Conservation (phyloP, 2,888 invertebrate genomes). For the Platycheirus rosarum region DNA sequence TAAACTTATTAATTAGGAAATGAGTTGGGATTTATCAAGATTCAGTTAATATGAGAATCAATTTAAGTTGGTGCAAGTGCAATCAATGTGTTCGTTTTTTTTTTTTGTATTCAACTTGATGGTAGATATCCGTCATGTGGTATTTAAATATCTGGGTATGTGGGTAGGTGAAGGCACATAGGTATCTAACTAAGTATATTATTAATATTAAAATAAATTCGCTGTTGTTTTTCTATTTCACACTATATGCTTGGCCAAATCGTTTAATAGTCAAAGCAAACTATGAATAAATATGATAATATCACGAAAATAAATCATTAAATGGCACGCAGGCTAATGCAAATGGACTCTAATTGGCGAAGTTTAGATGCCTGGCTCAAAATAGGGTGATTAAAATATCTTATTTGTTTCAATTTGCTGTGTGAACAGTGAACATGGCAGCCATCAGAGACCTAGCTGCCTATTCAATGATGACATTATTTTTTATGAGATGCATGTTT, state of each 20-base stretch:
- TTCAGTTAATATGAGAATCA: slow-evolving; percentile 40
- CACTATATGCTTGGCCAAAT: slow-evolving; percentile 65
- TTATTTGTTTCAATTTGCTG: not conserved
- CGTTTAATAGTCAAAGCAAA: slow-evolving; percentile 52
- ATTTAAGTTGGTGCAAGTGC: not conserved
- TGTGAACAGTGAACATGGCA: too few species aligned
- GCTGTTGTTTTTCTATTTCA: slow-evolving; percentile 51
- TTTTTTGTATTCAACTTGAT: too few species aligned
- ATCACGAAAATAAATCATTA: slow-evolving; percentile 65
- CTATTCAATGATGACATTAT: too few species aligned
- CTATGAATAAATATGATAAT: slow-evolving; percentile 64
- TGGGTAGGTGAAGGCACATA: not conserved
- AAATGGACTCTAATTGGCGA: slow-evolving; percentile 62
- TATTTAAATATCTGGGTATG: not conserved
- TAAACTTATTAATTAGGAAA: slow-evolving; percentile 69
- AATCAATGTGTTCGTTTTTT: too few species aligned
- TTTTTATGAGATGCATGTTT: too few species aligned
- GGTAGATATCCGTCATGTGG: too few species aligned
- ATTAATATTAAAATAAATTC: slow-evolving; percentile 57
- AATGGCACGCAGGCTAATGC: slow-evolving; percentile 61
- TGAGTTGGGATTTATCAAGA: slow-evolving; percentile 63
- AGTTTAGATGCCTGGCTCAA: slow-evolving; percentile 22
- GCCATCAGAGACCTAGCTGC: too few species aligned
- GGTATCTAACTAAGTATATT: not conserved
- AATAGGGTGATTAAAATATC: slow-evolving; percentile 30